Conservation (phyloP, 2,113 vertebrate genomes). For the Hippoglossus stenolepis region DNA sequence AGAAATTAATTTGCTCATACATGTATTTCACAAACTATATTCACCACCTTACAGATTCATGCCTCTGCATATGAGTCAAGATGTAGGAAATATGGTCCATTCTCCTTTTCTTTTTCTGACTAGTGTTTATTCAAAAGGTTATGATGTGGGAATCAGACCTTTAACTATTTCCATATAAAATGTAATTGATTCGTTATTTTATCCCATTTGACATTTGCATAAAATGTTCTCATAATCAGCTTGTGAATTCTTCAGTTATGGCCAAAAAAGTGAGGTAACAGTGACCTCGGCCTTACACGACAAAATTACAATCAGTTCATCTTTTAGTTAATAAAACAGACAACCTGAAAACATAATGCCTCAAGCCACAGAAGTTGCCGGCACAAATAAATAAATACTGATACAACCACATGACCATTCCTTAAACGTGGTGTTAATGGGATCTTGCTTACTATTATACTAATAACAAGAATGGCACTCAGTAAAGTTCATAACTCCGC, state of each 20-base stretch:
- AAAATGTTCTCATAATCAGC: neutral
- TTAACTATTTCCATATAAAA: neutral
- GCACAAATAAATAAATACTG: neutral
- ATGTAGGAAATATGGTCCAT: neutral
- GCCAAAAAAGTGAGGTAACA: neutral
- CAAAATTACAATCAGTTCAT: neutral
- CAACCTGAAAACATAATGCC: too few species aligned
- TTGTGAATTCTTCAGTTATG: neutral
- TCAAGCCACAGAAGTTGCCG: too few species aligned
- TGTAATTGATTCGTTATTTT: neutral
- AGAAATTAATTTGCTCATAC: too few species aligned
- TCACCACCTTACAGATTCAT: neutral
- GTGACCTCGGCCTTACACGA: neutral
- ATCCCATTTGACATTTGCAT: neutral
- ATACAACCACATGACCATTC: neutral
- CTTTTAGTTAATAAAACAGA: neutral
- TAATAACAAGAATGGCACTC: too few species aligned
- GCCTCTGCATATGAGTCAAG: neutral
- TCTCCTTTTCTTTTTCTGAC: too few species aligned
- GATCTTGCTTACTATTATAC: too few species aligned
- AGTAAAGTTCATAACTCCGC: too few species aligned
- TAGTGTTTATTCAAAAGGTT: neutral
- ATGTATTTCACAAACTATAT: neutral
- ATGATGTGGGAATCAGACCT: neutral
- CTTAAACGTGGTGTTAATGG: neutral